Conservation (phyloP, 2,888 invertebrate genomes). For the Bibio marci region DNA sequence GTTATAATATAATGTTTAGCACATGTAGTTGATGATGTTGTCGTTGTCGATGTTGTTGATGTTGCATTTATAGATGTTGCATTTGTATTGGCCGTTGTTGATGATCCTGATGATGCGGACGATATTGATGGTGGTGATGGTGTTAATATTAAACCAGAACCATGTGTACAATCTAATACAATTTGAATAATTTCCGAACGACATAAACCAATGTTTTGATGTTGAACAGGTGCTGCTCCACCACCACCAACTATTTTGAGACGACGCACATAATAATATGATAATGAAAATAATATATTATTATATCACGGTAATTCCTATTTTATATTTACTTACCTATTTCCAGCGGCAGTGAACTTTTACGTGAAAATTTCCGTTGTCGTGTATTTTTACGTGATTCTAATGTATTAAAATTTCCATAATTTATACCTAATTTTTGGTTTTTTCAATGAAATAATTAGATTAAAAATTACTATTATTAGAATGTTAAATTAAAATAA, state of each 20-base stretch:
- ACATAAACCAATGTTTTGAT: conserved; percentile 22
- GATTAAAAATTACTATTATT: too few relatives aligned
- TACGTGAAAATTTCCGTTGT: conserved; percentile 29
- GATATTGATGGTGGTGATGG: conserved; percentile 11
- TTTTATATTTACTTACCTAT: neutral
- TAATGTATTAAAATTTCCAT: conserved; percentile 34
- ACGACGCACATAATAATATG: neutral
- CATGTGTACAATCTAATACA: conserved; percentile 27
- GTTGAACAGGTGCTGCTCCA: too few relatives aligned
- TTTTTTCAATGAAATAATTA: too few relatives aligned
- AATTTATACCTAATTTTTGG: conserved; percentile 3
- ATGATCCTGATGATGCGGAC: conserved; percentile 17
- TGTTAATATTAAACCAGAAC: conserved; percentile 26
- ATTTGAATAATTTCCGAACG: conserved; percentile 28
- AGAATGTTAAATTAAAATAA: too few relatives aligned
- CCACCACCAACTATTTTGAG: neutral
- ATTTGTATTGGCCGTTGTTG: too few relatives aligned
- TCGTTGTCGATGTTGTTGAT: conserved; percentile 14
- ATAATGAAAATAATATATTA: conserved; percentile 1
- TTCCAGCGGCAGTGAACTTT: conserved; percentile 31
- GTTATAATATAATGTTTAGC: conserved; percentile 24
- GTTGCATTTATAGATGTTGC: too few relatives aligned
- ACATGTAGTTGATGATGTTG: conserved; percentile 18
- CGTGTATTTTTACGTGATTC: conserved; percentile 32
- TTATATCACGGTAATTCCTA: neutral